Percentiles rank a stretch among this genome's conserved stretches.
Evolutionary conservation across 2,888 invertebrate species (phyloP).

Genomic region (Euplagia quadripunctaria): DNA sequence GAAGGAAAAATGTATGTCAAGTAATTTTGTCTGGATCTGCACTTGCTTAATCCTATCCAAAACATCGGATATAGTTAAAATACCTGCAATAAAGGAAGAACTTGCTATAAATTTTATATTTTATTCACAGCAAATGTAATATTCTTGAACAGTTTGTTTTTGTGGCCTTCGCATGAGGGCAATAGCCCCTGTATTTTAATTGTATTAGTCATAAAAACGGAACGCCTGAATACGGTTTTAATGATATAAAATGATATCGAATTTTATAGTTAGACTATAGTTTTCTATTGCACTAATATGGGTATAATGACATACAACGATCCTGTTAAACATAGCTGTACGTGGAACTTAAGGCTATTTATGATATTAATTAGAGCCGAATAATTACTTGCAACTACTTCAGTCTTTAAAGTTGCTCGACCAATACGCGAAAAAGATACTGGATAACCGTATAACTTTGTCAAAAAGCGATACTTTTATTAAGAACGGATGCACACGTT

Average conservation of each 20-base stretch:
- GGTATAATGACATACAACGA: constrained; percentile 1
- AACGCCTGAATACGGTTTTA: constrained; percentile 10
- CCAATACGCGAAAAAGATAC: neutral
- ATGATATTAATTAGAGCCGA: neutral
- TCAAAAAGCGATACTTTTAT: neutral
- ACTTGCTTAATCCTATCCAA: neutral
- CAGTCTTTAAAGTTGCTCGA: neutral
- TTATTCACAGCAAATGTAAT: neutral
- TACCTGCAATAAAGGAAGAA: too few species aligned
- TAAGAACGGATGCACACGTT: neutral
- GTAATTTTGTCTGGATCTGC: neutral
- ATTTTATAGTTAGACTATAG: neutral
- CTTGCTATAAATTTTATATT: neutral
- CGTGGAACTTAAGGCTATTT: neutral
- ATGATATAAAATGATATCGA: constrained; percentile 6
- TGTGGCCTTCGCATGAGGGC: constrained; percentile 3
- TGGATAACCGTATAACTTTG: neutral
- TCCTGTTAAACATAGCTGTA: neutral
- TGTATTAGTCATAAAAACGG: constrained; percentile 11
- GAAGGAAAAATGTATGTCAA: neutral
- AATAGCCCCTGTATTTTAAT: constrained; percentile 8
- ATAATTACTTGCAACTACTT: neutral
- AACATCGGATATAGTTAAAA: too few species aligned
- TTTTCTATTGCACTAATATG: neutral
- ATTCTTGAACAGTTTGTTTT: neutral